Percentiles rank a stretch among this genome's conserved stretches.
Evolutionary conservation across 2,888 invertebrate species (phyloP).

Genomic region (Carterocephalus palaemon): DNA sequence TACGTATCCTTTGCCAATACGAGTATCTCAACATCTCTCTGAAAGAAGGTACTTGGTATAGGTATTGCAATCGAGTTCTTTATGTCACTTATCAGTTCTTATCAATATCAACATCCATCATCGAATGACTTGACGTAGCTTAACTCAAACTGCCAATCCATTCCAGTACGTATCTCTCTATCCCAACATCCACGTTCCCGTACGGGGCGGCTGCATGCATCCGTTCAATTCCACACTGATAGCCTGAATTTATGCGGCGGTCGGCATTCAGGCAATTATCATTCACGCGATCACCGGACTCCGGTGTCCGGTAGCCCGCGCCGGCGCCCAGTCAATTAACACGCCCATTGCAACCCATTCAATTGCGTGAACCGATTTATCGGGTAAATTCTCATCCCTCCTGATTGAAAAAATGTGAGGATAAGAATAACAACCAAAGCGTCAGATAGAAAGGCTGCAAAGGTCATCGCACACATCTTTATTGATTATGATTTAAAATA

Average conservation of each 20-base stretch:
- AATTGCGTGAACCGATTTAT: conserved; percentile 66
- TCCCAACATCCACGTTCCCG: conserved; percentile 34
- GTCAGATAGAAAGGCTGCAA: background rate
- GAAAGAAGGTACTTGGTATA: too few relatives aligned
- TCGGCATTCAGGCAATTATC: conserved; percentile 63
- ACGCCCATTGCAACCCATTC: conserved; percentile 67
- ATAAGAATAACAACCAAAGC: background rate
- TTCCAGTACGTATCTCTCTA: conserved; percentile 24
- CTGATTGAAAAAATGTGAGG: background rate
- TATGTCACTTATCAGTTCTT: too few relatives aligned
- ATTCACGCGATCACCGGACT: conserved; percentile 67
- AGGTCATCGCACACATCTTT: too few relatives aligned
- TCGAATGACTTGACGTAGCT: background rate
- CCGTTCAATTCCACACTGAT: conserved; percentile 59
- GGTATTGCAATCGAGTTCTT: too few relatives aligned
- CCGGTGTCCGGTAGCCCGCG: conserved; percentile 41
- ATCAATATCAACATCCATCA: too few relatives aligned
- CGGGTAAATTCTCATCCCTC: conserved; percentile 37
- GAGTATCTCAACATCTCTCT: too few relatives aligned
- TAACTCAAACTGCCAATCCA: background rate
- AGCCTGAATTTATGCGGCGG: conserved; percentile 56
- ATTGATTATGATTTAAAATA: too few relatives aligned
- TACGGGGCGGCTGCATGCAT: conserved; percentile 48
- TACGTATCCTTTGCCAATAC: too few relatives aligned
- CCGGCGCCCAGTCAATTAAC: conserved; percentile 68